Base-by-base conservation (phyloP, 2,888 invertebrate species). In the Cheilosia grossa region DNA sequence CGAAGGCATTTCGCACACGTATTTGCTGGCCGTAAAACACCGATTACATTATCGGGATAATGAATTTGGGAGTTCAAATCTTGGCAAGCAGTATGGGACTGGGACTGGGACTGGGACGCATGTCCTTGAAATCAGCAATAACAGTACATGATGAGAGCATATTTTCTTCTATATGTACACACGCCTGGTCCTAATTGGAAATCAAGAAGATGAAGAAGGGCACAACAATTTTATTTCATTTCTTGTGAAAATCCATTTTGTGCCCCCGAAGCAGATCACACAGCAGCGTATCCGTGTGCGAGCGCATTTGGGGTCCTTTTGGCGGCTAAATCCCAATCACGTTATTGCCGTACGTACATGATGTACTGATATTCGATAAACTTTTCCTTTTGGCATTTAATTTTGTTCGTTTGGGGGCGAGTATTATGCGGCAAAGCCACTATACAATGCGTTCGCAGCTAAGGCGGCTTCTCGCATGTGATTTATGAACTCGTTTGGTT, bases 11-110 rank as follows among this genome's bases (percentile, higher is more conserved):
- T 80, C 74, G 72, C 72, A 67, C 85, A 85, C 81, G 85, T 85
- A 85, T 81, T 81, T 73, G 75, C 66, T 77, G 72, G 81, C 75
- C 85, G 81, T 85, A 85, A 85, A 85, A 85, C 77, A 77, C 81
- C 85, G 85, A 85, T 85, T 85, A 81, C 85, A 85, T 85, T 85
- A 85, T 85, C 81, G 81, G 56, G 72, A 81, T 85, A 85, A 85
- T 85, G 85, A 85, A 85, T 85, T 81, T 75, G 83, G 79, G 66
- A 67, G 79, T 61, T 73, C 56, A 54, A 64, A 17, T 54, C 17
- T 47, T 47, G 47, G 47, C 47, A 47, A 19, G 61, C 42, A 17
- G 37, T 40, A 17, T 53, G 40, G 63, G 37, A 4, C 21, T 49
- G 7, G 67, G 72, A 64, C 6, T 27, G 27, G 7, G 7, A 70